These are phyloP conservation scores for Acanthococcus lagerstroemiae DNA, from an alignment of 2,888 invertebrate species.

Conservation along the genomic window DNA sequence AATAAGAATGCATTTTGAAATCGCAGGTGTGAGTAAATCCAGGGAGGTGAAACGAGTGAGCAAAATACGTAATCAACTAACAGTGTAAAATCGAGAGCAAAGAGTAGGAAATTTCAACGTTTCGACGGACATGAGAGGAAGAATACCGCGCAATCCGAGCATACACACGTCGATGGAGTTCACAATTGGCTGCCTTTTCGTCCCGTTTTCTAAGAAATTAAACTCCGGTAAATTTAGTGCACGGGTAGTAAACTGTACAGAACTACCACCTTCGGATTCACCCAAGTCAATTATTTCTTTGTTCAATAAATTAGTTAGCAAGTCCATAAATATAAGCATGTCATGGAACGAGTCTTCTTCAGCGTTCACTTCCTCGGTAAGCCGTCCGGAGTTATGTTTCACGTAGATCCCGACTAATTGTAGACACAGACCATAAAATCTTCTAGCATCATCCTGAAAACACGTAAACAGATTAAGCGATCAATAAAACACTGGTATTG, in stretches of 20 bases:
- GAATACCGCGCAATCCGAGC: conserved; percentile 58
- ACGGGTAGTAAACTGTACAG: too few relatives aligned
- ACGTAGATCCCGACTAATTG: conserved; percentile 60
- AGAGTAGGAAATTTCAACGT: conserved; percentile 59
- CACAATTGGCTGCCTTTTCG: conserved; percentile 39
- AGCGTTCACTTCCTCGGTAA: conserved; percentile 52
- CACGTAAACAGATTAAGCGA: conserved; percentile 37
- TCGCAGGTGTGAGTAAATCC: not conserved
- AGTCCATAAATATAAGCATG: conserved; percentile 66
- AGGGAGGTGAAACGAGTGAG: too few relatives aligned
- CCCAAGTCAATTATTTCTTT: conserved; percentile 50
- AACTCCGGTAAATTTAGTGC: too few relatives aligned
- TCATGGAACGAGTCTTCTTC: conserved; percentile 69
- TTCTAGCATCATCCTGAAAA: conserved; percentile 50
- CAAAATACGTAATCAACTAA: conserved; percentile 24
- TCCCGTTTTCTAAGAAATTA: conserved; percentile 26
- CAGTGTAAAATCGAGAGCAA: conserved; percentile 50
- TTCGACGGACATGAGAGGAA: conserved; percentile 62
- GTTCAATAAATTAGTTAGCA: conserved; percentile 53
- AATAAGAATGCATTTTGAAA: not conserved
- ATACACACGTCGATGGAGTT: conserved; percentile 50
- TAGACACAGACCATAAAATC: conserved; percentile 58
- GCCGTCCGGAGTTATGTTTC: conserved; percentile 53
- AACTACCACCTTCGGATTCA: too few relatives aligned
- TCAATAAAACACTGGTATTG: too few relatives aligned